These are phyloP conservation scores for Xanthia togata DNA, from an alignment of 2,888 invertebrate genomes.

Conservation along the genomic window DNA sequence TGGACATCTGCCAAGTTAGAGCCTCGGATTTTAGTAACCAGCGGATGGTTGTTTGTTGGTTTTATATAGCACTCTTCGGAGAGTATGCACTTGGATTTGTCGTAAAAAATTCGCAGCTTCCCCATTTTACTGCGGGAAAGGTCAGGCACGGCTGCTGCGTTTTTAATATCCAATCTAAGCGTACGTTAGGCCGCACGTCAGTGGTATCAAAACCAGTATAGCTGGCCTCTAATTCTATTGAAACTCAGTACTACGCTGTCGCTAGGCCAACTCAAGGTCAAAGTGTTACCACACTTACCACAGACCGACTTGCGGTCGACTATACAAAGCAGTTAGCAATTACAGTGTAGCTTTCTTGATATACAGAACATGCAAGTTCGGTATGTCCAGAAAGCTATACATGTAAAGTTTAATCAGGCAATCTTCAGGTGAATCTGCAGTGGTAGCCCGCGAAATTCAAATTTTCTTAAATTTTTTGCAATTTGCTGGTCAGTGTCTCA, in stretches of 20 bases:
- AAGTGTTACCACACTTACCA: not conserved
- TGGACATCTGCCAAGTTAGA: slow-evolving; percentile 12
- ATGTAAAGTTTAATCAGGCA: not conserved
- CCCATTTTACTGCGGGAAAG: slow-evolving; percentile 6
- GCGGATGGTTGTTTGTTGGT: slow-evolving; percentile 8
- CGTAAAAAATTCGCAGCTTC: slow-evolving; percentile 15
- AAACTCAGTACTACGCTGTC: not conserved
- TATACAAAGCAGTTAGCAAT: not conserved
- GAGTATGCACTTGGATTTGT: slow-evolving; percentile 11
- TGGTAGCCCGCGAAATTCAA: no score
- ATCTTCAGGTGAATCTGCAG: no score
- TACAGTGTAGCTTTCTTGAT: no score
- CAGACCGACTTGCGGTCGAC: not conserved
- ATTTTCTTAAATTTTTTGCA: no score
- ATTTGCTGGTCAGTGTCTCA: no score
- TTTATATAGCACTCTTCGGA: slow-evolving; percentile 29
- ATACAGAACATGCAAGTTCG: not conserved
- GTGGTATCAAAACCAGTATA: not conserved
- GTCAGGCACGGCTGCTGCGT: not conserved
- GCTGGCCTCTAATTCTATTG: not conserved
- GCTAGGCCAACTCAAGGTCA: not conserved
- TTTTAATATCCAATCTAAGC: slow-evolving; percentile 8
- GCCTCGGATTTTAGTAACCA: slow-evolving; percentile 22
- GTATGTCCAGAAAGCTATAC: not conserved
- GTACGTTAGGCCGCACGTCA: not conserved